Percentiles rank a stretch among this genome's conserved stretches.
Conservation (phyloP, 1,140 invertebrate species). For the Tetranychus cinnabarinus region DNA sequence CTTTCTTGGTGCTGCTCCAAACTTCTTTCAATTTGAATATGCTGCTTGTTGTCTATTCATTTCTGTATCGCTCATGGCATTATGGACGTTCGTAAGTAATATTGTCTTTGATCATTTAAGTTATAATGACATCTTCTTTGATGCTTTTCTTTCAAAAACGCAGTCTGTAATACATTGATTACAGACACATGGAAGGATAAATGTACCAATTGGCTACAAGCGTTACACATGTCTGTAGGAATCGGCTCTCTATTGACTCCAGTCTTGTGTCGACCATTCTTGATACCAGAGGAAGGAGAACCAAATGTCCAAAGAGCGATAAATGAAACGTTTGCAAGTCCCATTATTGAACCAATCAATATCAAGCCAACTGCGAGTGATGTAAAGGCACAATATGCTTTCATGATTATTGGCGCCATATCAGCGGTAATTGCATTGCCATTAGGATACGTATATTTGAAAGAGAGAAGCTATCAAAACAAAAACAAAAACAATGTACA, state of each 20-base stretch:
- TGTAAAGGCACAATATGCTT: background rate
- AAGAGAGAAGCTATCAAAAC: background rate
- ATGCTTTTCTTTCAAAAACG: no score
- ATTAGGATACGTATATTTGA: background rate
- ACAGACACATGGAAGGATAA: background rate
- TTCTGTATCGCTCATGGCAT: no score
- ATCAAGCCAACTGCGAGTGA: background rate
- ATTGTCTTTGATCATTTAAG: no score
- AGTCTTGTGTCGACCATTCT: background rate
- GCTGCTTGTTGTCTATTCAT: no score
- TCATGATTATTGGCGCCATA: background rate
- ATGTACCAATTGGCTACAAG: background rate
- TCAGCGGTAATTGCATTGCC: background rate
- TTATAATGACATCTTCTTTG: no score
- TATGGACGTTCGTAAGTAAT: no score
- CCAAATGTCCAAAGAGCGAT: no score
- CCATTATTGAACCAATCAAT: background rate
- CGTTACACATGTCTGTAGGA: background rate
- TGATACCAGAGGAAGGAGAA: background rate
- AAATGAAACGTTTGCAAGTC: background rate
- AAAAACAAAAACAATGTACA: background rate
- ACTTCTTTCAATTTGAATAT: no score
- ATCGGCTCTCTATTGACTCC: background rate
- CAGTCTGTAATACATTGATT: background rate
- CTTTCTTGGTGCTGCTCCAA: no score